Evolutionary conservation across 2,888 invertebrate species (phyloP).

Genomic region (Adelphocoris suturalis): DNA sequence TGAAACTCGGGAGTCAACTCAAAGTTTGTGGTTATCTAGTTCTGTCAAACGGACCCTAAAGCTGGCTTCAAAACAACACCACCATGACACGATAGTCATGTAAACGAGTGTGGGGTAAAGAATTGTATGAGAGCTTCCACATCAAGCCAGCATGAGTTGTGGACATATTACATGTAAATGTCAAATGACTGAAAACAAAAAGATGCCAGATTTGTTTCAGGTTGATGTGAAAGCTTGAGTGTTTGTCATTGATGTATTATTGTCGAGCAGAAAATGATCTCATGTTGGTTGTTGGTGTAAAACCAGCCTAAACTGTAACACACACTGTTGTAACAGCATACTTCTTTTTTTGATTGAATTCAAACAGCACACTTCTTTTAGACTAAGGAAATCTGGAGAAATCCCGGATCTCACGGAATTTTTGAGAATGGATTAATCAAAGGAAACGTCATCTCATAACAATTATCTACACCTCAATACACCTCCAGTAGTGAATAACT

Average conservation of each 20-base stretch:
- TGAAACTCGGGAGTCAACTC: too few species aligned
- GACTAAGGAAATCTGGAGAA: not conserved
- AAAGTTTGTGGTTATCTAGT: too few species aligned
- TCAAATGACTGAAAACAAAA: not conserved
- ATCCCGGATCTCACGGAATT: not conserved
- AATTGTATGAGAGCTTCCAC: too few species aligned
- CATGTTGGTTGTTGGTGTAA: too few species aligned
- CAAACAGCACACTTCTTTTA: too few species aligned
- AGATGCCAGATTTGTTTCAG: not conserved
- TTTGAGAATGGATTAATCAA: not conserved
- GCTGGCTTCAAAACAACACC: too few species aligned
- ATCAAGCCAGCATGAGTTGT: too few species aligned
- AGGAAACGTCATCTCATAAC: not conserved
- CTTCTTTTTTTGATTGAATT: too few species aligned
- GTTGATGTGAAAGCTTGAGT: not conserved
- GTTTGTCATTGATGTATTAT: not conserved
- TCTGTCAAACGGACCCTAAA: too few species aligned
- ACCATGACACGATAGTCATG: too few species aligned
- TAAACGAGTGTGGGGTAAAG: too few species aligned
- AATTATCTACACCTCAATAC: constrained; percentile 22
- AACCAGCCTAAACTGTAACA: not conserved
- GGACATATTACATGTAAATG: too few species aligned
- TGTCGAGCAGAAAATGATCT: not conserved
- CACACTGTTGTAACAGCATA: not conserved
- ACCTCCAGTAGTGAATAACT: not conserved